Conservation (phyloP, 92 coral and sea anemone species). For the Anthopleura xanthogrammica region DNA sequence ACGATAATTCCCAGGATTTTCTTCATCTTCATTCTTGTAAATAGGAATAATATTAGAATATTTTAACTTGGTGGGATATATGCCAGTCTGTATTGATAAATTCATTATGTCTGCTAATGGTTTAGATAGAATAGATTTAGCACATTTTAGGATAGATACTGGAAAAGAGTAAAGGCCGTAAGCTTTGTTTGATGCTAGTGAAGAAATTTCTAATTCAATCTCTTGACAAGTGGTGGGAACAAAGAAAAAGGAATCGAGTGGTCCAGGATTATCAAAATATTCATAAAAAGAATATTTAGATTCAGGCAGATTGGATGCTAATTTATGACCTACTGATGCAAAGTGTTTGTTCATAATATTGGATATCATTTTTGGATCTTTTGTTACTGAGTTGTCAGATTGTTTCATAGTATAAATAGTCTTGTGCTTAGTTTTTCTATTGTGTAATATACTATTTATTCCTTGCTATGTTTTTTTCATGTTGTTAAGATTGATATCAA, state of each 20-base stretch:
- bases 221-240: slow-evolving; percentile 28
- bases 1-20: slow-evolving; percentile 31
- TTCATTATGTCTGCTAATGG: slow-evolving; percentile 27
- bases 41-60: slow-evolving; percentile 28
- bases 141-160: slow-evolving; percentile 29
- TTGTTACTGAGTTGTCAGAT: not conserved
- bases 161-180: slow-evolving; percentile 49
- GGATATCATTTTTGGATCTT: slow-evolving; percentile 19
- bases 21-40: slow-evolving; percentile 28
- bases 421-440: not conserved
- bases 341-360: slow-evolving; percentile 46
- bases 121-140: slow-evolving; percentile 19
- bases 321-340: slow-evolving; percentile 46
- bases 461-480: slow-evolving; percentile 40
- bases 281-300: slow-evolving; percentile 23
- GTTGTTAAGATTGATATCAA: slow-evolving; percentile 24
- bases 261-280: slow-evolving; percentile 13
- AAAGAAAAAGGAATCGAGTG: slow-evolving; percentile 25
- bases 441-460: slow-evolving; percentile 1
- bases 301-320: slow-evolving; percentile 37
- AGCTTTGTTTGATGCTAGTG: slow-evolving; percentile 36
- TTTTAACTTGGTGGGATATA: slow-evolving; percentile 34
- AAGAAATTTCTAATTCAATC: slow-evolving; percentile 32
- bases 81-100: slow-evolving; percentile 9
- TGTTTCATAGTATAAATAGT: not conserved